phyloP scores from a whole-genome alignment of 1,140 invertebrate genomes.

The Brachionus koreanus region DNA sequence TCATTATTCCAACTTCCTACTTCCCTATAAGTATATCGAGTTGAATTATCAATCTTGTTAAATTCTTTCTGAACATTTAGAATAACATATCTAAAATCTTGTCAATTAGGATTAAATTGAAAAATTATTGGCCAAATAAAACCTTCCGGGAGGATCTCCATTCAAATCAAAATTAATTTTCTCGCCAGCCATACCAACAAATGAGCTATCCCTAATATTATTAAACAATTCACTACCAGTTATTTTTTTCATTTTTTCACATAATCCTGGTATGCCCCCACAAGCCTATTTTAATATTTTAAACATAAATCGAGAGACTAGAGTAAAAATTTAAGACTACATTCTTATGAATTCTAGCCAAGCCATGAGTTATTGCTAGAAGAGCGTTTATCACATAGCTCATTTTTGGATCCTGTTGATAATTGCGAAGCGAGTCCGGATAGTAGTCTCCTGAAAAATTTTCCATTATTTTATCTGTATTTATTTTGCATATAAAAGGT shows the following conservation, averaged over 20 bases:
- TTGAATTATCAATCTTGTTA: background rate
- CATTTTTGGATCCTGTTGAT: constrained; percentile 71
- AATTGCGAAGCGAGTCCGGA: constrained; percentile 54
- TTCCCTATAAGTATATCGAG: constrained; percentile 19
- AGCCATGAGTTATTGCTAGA: constrained; percentile 67
- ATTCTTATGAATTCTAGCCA: constrained; percentile 64
- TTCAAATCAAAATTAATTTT: constrained; percentile 72
- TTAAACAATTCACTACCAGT: constrained; percentile 66
- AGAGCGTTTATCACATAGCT: constrained; percentile 73
- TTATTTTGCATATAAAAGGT: constrained; percentile 14
- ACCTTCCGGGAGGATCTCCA: constrained; percentile 77
- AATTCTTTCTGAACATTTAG: constrained; percentile 43
- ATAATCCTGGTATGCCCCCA: constrained; percentile 60
- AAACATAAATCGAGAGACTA: background rate
- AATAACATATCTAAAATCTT: constrained; percentile 16
- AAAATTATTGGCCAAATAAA: background rate
- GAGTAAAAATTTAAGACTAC: constrained; percentile 49
- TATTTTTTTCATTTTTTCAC: constrained; percentile 65
- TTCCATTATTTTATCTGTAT: background rate
- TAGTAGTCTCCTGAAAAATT: background rate
- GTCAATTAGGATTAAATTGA: background rate
- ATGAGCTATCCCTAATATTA: constrained; percentile 74
- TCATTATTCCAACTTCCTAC: constrained; percentile 30
- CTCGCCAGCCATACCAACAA: constrained; percentile 60
- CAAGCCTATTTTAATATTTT: constrained; percentile 48